phyloP scores from a whole-genome alignment of 2,888 invertebrate genomes.

The Torymus tubicola region DNA sequence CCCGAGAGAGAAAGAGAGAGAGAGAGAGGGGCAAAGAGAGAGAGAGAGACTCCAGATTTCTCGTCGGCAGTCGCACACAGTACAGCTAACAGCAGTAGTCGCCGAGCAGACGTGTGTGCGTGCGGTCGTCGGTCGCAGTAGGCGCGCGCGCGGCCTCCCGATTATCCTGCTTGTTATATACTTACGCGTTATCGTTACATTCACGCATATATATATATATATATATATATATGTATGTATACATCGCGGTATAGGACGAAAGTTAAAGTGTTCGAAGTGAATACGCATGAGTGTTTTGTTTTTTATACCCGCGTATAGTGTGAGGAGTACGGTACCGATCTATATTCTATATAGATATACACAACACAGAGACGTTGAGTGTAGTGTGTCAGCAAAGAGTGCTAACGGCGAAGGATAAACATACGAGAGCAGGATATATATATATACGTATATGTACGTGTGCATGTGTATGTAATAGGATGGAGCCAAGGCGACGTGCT shows the following conservation, averaged over 20 bases:
- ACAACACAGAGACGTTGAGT: no score
- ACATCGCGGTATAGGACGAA: no score
- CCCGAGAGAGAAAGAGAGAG: conserved; percentile 37
- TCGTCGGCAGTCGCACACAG: conserved; percentile 10
- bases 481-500: conserved; percentile 1
- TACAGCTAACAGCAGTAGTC: neutral
- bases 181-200: no score
- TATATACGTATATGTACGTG: neutral
- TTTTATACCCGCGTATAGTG: no score
- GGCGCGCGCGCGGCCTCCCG: neutral
- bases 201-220: no score
- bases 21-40: conserved; percentile 8
- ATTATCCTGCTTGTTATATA: no score
- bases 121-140: neutral
- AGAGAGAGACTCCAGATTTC: conserved; percentile 44
- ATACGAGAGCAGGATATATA: neutral
- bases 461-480: neutral
- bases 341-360: no score
- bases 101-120: neutral
- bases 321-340: no score
- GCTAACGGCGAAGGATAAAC: neutral
- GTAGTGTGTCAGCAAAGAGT: neutral
- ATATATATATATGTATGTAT: no score
- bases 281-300: no score
- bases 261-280: no score